Base-by-base conservation (phyloP, 2,797 vertebrate species). In the Rhynchotus rufescens region DNA sequence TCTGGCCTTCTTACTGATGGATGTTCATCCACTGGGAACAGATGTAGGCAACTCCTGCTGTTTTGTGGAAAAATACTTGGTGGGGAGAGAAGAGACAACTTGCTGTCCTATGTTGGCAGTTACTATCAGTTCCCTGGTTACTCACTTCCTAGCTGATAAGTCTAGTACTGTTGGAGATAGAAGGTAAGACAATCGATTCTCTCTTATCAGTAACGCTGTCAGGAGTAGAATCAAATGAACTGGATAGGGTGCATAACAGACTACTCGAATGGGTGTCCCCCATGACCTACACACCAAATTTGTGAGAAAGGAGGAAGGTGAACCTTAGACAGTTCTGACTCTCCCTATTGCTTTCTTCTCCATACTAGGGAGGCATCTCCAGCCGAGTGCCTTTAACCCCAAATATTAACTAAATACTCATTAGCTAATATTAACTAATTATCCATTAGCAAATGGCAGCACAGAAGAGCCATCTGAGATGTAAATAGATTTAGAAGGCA, bases 171-270 rank as follows among this genome's bases (percentile, higher is more conserved):
- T 22, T 26, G 23, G 52, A 81, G 28, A 17, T 22, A 10, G 15
- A 57, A 26, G 28, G 15, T n/a, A n/a, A n/a, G n/a, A n/a, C n/a
- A n/a, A n/a, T n/a, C n/a, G 4, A 0, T 60, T 71, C 56, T 38
- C 36, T 69, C 56, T 26, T 54, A 3, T 38, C 25, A 72, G 45
- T 12, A 16, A 4, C 10, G 25, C 38, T 73, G 32, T 71, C 14
- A 19, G 38, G 6, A 22, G 1, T 4, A 36, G 45, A 34, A 20
- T 4, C 13, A 38, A 25, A 49, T 3, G 1, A 51, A 8, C 4
- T 22, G 15, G 42, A 42, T 42, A 42, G 42, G 42, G 42, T 36
- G 36, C 36, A 36, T 36, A 36, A 36, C 40, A 82, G 38, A 25
- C 25, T 61, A 80, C 73, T 64, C 64, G 2, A 60, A 38, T 16